phyloP scores from a whole-genome alignment of 2,113 vertebrate species.

The Nettapus auritus region DNA sequence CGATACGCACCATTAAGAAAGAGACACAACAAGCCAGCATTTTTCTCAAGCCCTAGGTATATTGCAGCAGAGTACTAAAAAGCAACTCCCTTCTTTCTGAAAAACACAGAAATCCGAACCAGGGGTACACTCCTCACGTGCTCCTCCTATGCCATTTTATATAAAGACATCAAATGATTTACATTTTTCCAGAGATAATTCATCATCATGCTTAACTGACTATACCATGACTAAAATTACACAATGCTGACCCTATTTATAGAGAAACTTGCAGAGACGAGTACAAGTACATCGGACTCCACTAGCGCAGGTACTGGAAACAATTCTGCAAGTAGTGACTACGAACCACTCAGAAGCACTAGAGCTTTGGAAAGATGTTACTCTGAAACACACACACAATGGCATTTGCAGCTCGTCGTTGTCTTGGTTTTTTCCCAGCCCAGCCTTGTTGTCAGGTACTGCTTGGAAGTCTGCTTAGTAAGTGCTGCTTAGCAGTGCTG shows the following conservation, averaged over 20 bases:
- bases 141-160: not conserved
- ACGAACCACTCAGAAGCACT: not conserved
- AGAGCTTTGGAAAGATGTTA: not conserved
- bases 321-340: not conserved
- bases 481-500: conserved; percentile 5
- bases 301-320: not conserved
- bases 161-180: not conserved
- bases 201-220: conserved; percentile 45
- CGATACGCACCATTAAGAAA: not conserved
- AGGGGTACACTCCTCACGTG: not conserved
- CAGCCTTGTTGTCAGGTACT: not conserved
- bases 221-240: conserved; percentile 7
- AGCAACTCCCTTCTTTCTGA: not conserved
- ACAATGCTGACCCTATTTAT: not conserved
- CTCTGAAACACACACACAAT: not conserved
- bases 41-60: not conserved
- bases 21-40: not conserved
- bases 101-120: not conserved
- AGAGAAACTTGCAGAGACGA: not conserved
- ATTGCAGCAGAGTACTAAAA: not conserved
- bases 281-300: not conserved
- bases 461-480: not conserved
- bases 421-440: not conserved
- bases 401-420: not conserved
- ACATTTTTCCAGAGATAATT: conserved; percentile 42